phyloP scores from a whole-genome alignment of 2,888 invertebrate genomes.

The Heliconius charithonia region DNA sequence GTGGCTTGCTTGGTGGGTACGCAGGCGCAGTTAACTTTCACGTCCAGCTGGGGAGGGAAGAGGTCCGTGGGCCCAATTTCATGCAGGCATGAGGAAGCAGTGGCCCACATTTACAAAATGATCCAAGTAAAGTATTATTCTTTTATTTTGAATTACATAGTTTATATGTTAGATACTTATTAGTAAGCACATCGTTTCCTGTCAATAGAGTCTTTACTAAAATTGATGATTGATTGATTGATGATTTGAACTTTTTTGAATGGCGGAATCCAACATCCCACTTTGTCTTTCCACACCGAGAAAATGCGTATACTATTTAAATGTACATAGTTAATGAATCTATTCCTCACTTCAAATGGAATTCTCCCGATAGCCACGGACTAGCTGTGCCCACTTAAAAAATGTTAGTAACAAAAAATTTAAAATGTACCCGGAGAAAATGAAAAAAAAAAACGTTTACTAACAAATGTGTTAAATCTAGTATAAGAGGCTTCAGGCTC shows the following conservation, averaged over 20 bases:
- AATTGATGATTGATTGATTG: no score
- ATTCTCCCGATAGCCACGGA: not conserved
- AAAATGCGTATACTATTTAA: not conserved
- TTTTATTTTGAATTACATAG: not conserved
- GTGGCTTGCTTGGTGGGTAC: slow-evolving; percentile 60
- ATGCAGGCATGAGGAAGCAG: slow-evolving; percentile 69
- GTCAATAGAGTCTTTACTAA: no score
- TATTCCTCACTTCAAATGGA: not conserved
- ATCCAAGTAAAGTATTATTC: slow-evolving; percentile 62
- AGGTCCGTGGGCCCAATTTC: slow-evolving; percentile 62
- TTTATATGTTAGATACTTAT: no score
- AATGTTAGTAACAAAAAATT: no score
- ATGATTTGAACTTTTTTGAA: no score
- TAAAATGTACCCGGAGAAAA: no score
- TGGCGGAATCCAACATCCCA: not conserved
- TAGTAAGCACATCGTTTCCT: not conserved
- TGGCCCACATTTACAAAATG: slow-evolving; percentile 68
- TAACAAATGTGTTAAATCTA: no score
- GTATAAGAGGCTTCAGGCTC: no score
- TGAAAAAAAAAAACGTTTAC: no score
- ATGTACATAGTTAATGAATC: not conserved
- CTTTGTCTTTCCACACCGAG: not conserved
- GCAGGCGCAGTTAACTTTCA: slow-evolving; percentile 82
- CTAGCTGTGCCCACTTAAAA: no score
- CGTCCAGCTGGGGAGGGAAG: slow-evolving; percentile 82